Evolutionary conservation across 2,113 vertebrate genomes (phyloP), one percentile per base, ranked within the genome.

Genomic region (Emydocephalus ijimae): DNA sequence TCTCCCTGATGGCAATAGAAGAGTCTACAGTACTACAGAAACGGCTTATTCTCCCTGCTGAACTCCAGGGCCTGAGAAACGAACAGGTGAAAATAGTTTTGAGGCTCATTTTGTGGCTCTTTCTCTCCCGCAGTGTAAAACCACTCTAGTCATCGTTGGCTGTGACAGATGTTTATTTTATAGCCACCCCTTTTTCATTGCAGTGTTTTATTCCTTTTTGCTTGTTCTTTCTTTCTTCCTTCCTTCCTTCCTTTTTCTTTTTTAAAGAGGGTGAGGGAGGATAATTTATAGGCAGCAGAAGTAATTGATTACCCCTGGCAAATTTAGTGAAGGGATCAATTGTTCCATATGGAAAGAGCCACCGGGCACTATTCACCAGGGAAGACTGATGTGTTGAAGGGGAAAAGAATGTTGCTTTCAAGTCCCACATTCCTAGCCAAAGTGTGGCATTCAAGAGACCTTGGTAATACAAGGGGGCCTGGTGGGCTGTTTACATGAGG

Each of bases 301-400:
- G 92, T 96, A 95, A 97, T 97, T 50, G 97, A 98, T 97, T 94
- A 94, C 96, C 95, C 96, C 94, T 98, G 96, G 97, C 96, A 97
- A 97, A 96, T 95, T 94, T 96, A 97, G 96, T 97, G 97, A 98
- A 98, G 97, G 93, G 97, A 95, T 97, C 97, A 94, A 97, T 98
- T 98, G 97, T 98, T 97, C 97, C 97, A 97, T 97, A 98, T 0
- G 97, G 97, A 96, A 95, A 95, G 96, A 97, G 96, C 96, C 97
- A 97, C 90, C 15, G 91, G 93, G 95, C 96, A 95, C 96, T 97
- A 96, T 97, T 98, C 97, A 97, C 96, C 91, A 95, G 95, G 95
- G 89, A 97, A 98, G 97, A 98, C 95, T 96, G 97, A 97, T 98
- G 97, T 97, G 96, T 29, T 95, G 96, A 97, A 97, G 97, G 97